These are phyloP conservation scores for Drosophila pseudotalamancana DNA, from an alignment of 2,888 invertebrate genomes.

Conservation along the genomic window DNA sequence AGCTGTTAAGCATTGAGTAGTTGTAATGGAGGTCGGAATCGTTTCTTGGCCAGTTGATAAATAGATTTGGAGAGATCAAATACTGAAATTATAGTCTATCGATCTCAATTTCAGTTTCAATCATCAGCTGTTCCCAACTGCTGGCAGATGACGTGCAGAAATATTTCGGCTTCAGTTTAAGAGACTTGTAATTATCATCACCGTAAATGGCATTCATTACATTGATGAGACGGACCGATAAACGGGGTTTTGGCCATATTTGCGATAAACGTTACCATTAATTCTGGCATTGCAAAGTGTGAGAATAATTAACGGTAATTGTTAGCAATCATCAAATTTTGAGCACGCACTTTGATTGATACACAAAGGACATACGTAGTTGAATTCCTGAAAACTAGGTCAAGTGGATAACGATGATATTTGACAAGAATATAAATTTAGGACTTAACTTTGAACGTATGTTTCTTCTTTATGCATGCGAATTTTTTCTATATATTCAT, in stretches of 20 bases:
- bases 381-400: slow-evolving; percentile 15
- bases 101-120: slow-evolving; percentile 31
- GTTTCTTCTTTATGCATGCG: too few species aligned
- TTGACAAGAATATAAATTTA: too few species aligned
- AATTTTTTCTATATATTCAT: too few species aligned
- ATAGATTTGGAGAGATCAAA: slow-evolving; percentile 33
- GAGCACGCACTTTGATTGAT: slow-evolving; percentile 6
- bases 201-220: slow-evolving; percentile 40
- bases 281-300: slow-evolving; percentile 23
- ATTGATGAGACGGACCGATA: slow-evolving; percentile 43
- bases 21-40: slow-evolving; percentile 31
- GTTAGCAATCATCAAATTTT: slow-evolving; percentile 28
- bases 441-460: too few species aligned
- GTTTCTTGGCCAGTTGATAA: slow-evolving; percentile 44
- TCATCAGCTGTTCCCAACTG: slow-evolving; percentile 5
- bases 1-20: slow-evolving; percentile 41
- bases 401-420: too few species aligned
- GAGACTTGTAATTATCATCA: slow-evolving; percentile 57
- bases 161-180: slow-evolving; percentile 25
- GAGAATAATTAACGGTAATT: slow-evolving; percentile 39
- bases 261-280: slow-evolving; percentile 19
- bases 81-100: slow-evolving; percentile 34
- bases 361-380: not conserved
- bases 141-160: slow-evolving; percentile 38
- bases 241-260: slow-evolving; percentile 39